Percentiles rank a stretch among this genome's conserved stretches.
phyloP scores from a whole-genome alignment of 2,113 vertebrate genomes.

The Vireo altiloquus region DNA sequence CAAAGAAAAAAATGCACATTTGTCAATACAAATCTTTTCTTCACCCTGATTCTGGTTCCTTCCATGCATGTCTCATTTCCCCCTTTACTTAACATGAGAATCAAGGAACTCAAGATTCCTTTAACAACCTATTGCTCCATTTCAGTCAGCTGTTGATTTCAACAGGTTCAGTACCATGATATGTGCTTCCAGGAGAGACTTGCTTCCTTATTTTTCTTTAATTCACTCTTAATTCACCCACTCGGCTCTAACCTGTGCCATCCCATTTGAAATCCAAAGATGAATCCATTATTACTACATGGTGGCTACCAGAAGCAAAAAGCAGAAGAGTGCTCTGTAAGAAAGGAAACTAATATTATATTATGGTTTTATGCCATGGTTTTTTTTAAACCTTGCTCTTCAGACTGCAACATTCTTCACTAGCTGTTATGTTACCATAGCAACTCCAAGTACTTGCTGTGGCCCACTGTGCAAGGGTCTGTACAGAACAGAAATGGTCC shows the following conservation, averaged over 20 bases:
- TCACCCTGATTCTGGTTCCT: neutral
- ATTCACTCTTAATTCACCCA: neutral
- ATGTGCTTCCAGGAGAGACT: neutral
- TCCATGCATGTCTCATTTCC: neutral
- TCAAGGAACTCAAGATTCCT: neutral
- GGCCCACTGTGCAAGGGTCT: neutral
- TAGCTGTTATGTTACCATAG: neutral
- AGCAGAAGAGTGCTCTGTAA: neutral
- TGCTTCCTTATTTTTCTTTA: neutral
- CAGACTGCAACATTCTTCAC: neutral
- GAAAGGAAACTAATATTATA: neutral
- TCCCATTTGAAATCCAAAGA: neutral
- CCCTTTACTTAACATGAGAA: neutral
- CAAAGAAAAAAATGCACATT: neutral
- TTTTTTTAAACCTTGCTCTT: neutral
- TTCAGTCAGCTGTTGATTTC: neutral
- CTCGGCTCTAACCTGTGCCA: neutral
- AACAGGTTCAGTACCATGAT: neutral
- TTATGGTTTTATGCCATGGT: neutral
- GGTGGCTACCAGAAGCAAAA: neutral
- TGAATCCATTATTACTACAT: rapidly evolving
- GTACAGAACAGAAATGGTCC: neutral
- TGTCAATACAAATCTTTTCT: neutral
- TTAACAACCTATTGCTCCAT: neutral
- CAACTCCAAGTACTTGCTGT: neutral